These are phyloP conservation scores for Streptopelia turtur DNA, from an alignment of 2,797 vertebrate genomes.

Conservation along the genomic window DNA sequence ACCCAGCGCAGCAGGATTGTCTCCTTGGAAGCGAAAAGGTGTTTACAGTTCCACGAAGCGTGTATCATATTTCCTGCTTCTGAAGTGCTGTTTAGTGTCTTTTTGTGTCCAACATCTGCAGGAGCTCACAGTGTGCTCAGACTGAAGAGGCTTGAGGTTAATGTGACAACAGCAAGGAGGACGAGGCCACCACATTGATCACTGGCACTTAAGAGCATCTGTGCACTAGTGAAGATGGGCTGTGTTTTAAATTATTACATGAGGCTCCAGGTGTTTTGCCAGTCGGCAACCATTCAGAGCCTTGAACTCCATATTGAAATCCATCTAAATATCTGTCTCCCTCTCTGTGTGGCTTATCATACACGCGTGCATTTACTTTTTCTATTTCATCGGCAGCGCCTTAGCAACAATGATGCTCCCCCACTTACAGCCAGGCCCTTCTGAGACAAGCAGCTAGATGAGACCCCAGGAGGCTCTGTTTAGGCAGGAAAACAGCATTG, in stretches of 20 bases:
- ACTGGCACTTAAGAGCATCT: neutral
- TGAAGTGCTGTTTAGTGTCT: neutral
- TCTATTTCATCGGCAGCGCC: neutral
- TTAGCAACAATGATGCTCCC: neutral
- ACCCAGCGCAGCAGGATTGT: neutral
- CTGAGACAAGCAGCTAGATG: neutral
- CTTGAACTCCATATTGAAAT: neutral
- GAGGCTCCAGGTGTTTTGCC: neutral
- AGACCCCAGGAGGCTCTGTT: neutral
- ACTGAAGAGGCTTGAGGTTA: neutral
- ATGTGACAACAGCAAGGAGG: neutral
- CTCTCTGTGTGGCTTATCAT: neutral
- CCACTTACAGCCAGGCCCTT: neutral
- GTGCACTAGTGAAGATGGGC: neutral
- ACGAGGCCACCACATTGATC: neutral
- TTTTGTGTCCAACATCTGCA: neutral
- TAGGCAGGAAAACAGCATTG: neutral
- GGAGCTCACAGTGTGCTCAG: neutral
- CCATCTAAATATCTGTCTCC: neutral
- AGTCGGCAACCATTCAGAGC: neutral
- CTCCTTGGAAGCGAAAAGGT: neutral
- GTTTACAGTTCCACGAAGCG: accelerated
- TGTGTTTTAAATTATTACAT: neutral
- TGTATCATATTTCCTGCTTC: neutral
- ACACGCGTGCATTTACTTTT: accelerated